A percentile compares a stretch with the other conserved stretches of the same genome.
These are phyloP conservation scores for Drosophila jambulina DNA, from an alignment of 1,140 invertebrate genomes.

Conservation along the genomic window DNA sequence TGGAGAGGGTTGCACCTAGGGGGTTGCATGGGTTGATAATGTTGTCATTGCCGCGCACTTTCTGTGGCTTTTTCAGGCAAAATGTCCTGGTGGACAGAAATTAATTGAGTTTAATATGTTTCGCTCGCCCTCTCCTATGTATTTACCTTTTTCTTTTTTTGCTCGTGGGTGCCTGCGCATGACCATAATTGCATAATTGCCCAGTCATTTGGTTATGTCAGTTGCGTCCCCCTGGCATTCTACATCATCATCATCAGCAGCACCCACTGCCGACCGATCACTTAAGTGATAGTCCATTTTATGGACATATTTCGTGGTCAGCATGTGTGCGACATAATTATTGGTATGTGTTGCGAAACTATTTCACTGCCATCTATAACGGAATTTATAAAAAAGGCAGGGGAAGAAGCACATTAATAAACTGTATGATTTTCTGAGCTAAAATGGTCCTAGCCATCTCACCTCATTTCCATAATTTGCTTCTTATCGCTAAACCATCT, in stretches of 20 bases:
- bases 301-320: conserved; percentile 73
- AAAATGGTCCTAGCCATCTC: background rate
- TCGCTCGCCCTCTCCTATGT: conserved; percentile 16
- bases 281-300: conserved; percentile 78
- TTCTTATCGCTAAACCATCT: background rate
- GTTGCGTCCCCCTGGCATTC: conserved; percentile 53
- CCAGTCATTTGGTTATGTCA: conserved; percentile 71
- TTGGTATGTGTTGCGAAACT: conserved; percentile 63
- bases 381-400: conserved; percentile 55
- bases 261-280: conserved; percentile 46
- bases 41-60: conserved; percentile 56
- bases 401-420: conserved; percentile 11
- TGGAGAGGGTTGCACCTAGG: conserved; percentile 1
- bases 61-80: conserved; percentile 29
- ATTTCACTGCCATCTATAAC: conserved; percentile 54
- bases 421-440: conserved; percentile 28
- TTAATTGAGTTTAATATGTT: conserved; percentile 70
- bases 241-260: conserved; percentile 15
- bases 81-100: conserved; percentile 48
- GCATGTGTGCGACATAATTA: conserved; percentile 77
- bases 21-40: conserved; percentile 56
- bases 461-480: background rate
- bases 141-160: conserved; percentile 9
- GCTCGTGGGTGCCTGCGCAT: conserved; percentile 52
- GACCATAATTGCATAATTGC: conserved; percentile 79